phyloP scores from a whole-genome alignment of 53 echinoderm and acorn worm genomes.

The Apostichopus leukothele region DNA sequence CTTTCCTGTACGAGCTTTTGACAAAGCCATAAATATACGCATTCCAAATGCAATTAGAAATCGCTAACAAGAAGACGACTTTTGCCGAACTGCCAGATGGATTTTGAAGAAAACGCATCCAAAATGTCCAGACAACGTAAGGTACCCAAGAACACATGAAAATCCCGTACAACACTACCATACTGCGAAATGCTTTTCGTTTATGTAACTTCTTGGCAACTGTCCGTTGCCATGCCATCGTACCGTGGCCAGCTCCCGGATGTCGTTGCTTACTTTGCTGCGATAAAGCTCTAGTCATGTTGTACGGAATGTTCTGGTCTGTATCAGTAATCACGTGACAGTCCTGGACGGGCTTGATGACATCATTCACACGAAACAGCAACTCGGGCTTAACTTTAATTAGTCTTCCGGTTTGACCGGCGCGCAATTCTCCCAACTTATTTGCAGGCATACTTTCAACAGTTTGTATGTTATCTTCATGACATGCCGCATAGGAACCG shows the following conservation, averaged over 20 bases:
- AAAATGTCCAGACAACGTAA: slow-evolving; percentile 39
- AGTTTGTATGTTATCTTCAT: background rate
- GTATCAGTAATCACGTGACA: background rate
- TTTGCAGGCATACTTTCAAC: no score
- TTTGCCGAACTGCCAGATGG: background rate
- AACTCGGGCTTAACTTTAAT: background rate
- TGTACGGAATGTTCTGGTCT: background rate
- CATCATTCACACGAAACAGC: background rate
- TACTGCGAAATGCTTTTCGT: slow-evolving; percentile 51
- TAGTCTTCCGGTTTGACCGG: background rate
- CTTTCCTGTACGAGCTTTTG: slow-evolving; percentile 14
- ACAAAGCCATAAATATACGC: slow-evolving; percentile 19
- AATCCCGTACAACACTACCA: slow-evolving; percentile 44
- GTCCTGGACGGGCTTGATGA: background rate
- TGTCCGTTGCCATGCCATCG: background rate
- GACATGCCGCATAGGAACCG: background rate
- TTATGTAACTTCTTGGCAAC: slow-evolving; percentile 28
- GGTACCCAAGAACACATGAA: slow-evolving; percentile 55
- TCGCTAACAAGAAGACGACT: background rate
- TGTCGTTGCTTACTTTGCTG: background rate
- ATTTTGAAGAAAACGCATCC: background rate
- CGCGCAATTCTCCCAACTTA: background rate
- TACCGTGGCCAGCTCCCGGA: background rate
- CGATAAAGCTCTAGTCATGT: slow-evolving; percentile 16
- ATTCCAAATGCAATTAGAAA: background rate